Evolutionary conservation across 2,888 invertebrate species (phyloP), one percentile per base, ranked within the genome.

Genomic region (Drosophila maculinotata): DNA sequence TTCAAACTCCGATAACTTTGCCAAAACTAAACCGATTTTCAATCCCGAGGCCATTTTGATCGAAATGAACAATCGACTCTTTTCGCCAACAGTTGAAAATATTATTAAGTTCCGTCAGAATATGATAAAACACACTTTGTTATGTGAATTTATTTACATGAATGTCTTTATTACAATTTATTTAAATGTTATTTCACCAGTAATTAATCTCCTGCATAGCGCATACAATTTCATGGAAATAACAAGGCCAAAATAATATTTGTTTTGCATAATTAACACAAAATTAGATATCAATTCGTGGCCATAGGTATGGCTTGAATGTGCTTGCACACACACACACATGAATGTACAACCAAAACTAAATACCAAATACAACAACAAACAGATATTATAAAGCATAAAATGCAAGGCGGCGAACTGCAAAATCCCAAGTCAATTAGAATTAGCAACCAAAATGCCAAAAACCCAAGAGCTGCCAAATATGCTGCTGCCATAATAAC

Each of bases 401-500:
- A 51, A 56, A 41, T 67, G 64, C 69, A 60, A 70, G 78, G 78
- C 75, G 72, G 39, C 62, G 65, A 62, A 33, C 69, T 83, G 73
- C 58, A 71, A 71, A 76, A 65, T 78, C 73, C 74, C 80, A 70
- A 85, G 79, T 78, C 83, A 71, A 82, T 85, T 82, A 73, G 78
- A 79, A 69, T 82, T 76, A 73, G 58, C 64, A 73, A 52, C 65
- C 60, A 62, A 49, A 80, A 72, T 56, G 54, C 42, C 59, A 63
- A 59, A 67, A 54, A 54, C 58, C 65, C 60, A 56, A 66, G 63
- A 66, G 66, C 60, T 64, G 78, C 63, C 72, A 80, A 86, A 84
- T 77, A 84, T 84, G 75, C 79, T 76, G 79, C 69, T 79, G 76
- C 71, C 75, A 77, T 77, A 88, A 84, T 88, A 85, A 86, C 84